Evolutionary conservation across 2,113 vertebrate genomes (phyloP).

Genomic region (Ameiurus melas): DNA sequence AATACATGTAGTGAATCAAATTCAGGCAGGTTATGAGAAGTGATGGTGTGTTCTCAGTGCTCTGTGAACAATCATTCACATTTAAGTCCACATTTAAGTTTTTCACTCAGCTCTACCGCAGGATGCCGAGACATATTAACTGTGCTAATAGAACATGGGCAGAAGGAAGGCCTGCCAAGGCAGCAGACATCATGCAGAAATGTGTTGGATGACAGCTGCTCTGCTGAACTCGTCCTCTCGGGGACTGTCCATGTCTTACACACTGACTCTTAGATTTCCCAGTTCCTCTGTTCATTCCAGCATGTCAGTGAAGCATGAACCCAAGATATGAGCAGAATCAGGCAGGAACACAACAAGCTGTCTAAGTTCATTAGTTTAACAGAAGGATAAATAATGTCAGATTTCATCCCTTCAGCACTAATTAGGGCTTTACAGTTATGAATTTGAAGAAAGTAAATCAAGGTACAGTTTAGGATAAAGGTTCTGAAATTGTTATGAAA

Average conservation of each 20-base stretch:
- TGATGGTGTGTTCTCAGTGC: constrained; percentile 23
- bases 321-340: neutral
- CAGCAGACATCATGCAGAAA: neutral
- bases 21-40: constrained; percentile 30
- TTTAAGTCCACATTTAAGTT: constrained; percentile 25
- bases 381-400: neutral
- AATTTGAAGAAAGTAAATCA: neutral
- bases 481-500: neutral
- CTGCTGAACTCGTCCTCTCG: neutral
- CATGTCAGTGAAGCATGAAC: neutral
- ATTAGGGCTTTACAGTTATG: neutral
- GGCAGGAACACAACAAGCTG: neutral
- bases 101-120: constrained; percentile 12
- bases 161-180: constrained; percentile 3
- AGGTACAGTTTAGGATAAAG: neutral
- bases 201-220: constrained; percentile 31
- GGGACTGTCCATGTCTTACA: constrained; percentile 26
- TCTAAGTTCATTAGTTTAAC: constrained; percentile 19
- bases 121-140: neutral
- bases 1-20: constrained; percentile 27
- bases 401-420: neutral
- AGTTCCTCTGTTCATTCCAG: constrained; percentile 14
- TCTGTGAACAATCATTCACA: constrained; percentile 33
- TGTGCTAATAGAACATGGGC: neutral
- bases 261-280: constrained; percentile 1